Base-by-base conservation (phyloP, 2,113 vertebrate species). In the Vulpes vulpes region DNA sequence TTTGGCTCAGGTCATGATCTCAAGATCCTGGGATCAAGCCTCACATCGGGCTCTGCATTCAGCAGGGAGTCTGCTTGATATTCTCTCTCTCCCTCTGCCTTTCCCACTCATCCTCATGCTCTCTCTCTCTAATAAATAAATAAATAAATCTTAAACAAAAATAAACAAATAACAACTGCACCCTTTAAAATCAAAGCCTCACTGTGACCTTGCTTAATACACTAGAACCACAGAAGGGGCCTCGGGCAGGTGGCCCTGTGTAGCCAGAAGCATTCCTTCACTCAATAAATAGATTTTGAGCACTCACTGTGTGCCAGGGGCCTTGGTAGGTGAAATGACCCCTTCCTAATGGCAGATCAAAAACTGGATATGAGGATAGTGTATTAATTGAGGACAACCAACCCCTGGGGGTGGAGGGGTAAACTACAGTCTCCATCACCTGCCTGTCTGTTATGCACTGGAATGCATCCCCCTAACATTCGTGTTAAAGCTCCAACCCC, bases 181-280 rank as follows among this genome's bases (percentile, higher is more conserved):
- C 43, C 20, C 23, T 74, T 43, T 74, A 15, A 60, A 57, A 84
- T 32, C 15, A 43, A 76, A 53, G 43, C 15, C 19, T 73, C 55
- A 0, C 15, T 38, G 27, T 19, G n/a, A 43, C 25, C 43, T 55
- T 43, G 25, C 14, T 43, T 15, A 73, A 57, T 5, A 12, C 0
- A 2, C 49, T 35, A 57, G 23, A 23, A 25, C n/a, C 32, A 12
- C 7, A 25, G 25, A 62, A 59, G 3, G 69, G 15, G 3, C n/a
- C 27, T 17, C 2, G 20, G 0, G 2, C 38, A 3, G 30, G 0
- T 14, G 35, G 20, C 81, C 43, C 57, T 9, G 3, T 17, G 27
- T 23, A 43, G 83, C 62, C 64, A 6, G 8, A 49, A 22, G 5
- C 6, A 12, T 11, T 35, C 35, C 27, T 14, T n/a, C 83, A 9